phyloP scores from a whole-genome alignment of 2,113 vertebrate genomes.

The Megaceryle torquata region DNA sequence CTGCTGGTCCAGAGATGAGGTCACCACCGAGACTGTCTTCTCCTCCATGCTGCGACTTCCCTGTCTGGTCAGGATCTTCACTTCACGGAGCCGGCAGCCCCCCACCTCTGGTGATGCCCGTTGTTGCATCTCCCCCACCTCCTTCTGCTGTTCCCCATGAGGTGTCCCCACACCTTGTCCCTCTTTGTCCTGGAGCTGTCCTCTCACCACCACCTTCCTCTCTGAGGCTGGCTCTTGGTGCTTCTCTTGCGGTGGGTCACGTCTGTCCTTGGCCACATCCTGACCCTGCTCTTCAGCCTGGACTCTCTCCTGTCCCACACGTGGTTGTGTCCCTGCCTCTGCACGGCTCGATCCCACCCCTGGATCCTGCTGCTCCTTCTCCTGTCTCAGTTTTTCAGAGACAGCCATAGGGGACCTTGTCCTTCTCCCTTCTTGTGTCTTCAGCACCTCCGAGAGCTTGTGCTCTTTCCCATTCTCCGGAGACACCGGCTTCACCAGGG shows the following conservation, averaged over 20 bases:
- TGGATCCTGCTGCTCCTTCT: slow-evolving; percentile 31
- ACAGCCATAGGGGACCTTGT: slow-evolving; percentile 46
- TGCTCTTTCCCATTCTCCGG: not conserved
- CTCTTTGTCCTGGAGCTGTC: not conserved
- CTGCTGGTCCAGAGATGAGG: not conserved
- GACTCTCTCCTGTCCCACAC: not conserved
- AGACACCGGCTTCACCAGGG: not conserved
- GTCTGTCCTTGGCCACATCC: not conserved
- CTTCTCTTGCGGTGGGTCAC: not conserved
- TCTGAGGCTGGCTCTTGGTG: fast-evolving
- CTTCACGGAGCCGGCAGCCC: not conserved
- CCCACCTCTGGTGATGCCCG: not conserved
- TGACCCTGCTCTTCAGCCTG: not conserved
- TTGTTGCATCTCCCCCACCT: not conserved
- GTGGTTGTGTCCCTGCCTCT: fast-evolving
- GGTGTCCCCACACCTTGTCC: not conserved
- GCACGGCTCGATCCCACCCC: fast-evolving
- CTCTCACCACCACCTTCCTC: not conserved
- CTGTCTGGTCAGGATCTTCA: slow-evolving; percentile 41
- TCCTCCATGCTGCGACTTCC: not conserved
- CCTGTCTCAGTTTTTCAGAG: slow-evolving; percentile 58
- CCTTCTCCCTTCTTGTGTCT: slow-evolving; percentile 69
- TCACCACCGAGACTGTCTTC: not conserved
- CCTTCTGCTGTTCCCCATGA: not conserved
- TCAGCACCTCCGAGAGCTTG: slow-evolving; percentile 73